Conservation (phyloP, 1,140 invertebrate genomes). For the Caenorhabditis inopinata region DNA sequence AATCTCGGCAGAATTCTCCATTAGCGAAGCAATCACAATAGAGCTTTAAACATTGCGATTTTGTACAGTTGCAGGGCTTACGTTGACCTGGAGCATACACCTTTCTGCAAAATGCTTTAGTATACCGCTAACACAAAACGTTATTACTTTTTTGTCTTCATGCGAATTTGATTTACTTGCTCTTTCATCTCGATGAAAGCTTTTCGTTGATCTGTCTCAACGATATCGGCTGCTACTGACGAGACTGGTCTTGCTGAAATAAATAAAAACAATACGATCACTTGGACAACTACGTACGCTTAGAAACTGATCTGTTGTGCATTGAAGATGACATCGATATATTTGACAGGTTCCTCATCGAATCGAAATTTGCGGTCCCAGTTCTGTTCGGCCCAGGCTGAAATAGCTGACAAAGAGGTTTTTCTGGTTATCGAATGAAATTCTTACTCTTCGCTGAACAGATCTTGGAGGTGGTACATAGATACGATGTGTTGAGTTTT, state of each 20-base stretch:
- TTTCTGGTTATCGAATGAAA: neutral
- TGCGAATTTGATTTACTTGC: neutral
- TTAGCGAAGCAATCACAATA: slow-evolving; percentile 99
- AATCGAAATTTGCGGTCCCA: neutral
- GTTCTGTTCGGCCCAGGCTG: neutral
- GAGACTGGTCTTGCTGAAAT: neutral
- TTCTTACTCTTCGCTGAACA: neutral
- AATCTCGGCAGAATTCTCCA: slow-evolving; percentile 96
- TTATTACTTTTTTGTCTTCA: slow-evolving; percentile 13
- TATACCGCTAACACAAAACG: neutral
- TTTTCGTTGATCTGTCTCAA: neutral
- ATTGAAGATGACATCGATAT: neutral
- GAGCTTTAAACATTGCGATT: slow-evolving; percentile 96
- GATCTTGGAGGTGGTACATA: neutral
- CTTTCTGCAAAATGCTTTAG: slow-evolving; percentile 50
- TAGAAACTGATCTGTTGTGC: neutral
- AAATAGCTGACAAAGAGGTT: neutral
- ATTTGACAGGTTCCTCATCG: neutral
- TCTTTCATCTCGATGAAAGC: neutral
- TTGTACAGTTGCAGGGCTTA: slow-evolving; percentile 97
- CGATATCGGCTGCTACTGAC: neutral
- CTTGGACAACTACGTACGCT: neutral
- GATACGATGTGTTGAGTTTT: neutral
- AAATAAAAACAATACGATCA: neutral
- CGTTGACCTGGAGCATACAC: slow-evolving; percentile 66